These are phyloP conservation scores for Fukomys damarensis DNA, from an alignment of 2,113 vertebrate species.

Conservation along the genomic window DNA sequence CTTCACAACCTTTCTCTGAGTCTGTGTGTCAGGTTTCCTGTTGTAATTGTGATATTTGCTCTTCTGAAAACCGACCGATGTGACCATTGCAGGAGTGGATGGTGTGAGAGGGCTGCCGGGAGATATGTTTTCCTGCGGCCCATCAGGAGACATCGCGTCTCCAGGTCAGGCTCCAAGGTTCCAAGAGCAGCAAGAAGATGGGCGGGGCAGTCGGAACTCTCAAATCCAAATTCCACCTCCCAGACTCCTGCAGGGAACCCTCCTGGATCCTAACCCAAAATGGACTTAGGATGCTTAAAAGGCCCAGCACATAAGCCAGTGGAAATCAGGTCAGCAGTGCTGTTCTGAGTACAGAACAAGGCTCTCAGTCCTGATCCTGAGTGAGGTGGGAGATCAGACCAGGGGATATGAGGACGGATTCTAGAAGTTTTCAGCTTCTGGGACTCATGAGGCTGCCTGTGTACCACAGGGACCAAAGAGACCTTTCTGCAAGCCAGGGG, in stretches of 20 bases:
- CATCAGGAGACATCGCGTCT: background rate
- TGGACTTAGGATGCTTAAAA: background rate
- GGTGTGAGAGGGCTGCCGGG: background rate
- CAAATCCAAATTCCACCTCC: background rate
- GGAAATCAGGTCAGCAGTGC: background rate
- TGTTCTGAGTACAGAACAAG: background rate
- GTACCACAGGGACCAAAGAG: background rate
- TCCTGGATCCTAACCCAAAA: background rate
- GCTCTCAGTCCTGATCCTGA: background rate
- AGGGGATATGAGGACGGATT: accelerated
- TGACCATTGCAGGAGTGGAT: accelerated
- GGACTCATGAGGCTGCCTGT: background rate
- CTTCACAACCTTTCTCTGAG: background rate
- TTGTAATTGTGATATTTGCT: background rate
- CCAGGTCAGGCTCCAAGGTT: background rate
- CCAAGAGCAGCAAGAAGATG: background rate
- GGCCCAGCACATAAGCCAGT: background rate
- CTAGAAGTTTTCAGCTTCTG: background rate
- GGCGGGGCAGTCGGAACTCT: background rate
- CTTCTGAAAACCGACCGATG: background rate
- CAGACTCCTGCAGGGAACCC: background rate
- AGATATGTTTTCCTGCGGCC: accelerated
- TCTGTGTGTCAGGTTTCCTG: background rate
- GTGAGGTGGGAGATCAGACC: background rate
- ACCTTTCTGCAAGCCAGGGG: background rate